These are phyloP conservation scores for Cybosia mesomella DNA, from an alignment of 2,888 invertebrate species.

Conservation along the genomic window DNA sequence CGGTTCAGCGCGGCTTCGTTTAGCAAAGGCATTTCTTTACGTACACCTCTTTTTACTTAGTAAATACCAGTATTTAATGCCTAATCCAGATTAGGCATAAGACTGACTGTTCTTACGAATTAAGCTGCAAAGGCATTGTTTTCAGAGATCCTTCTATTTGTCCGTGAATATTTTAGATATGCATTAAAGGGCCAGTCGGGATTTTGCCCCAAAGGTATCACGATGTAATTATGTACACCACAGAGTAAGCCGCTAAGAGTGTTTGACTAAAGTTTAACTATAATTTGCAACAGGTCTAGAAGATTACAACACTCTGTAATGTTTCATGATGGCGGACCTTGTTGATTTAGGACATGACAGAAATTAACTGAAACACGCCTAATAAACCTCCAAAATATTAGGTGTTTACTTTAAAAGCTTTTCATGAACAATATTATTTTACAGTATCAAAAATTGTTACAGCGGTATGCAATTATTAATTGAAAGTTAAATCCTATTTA, in stretches of 20 bases:
- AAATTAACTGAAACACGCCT: constrained; percentile 69
- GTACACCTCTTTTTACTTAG: constrained; percentile 74
- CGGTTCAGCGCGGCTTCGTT: constrained; percentile 54
- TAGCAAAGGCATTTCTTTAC: constrained; percentile 61
- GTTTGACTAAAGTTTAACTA: constrained; percentile 79
- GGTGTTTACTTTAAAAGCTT: constrained; percentile 30
- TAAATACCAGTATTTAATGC: no score
- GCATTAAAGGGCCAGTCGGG: constrained; percentile 28
- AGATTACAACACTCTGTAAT: constrained; percentile 78
- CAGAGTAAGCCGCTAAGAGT: constrained; percentile 64
- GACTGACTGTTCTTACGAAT: constrained; percentile 57
- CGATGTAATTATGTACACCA: constrained; percentile 46
- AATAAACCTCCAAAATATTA: constrained; percentile 57
- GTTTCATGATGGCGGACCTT: constrained; percentile 68
- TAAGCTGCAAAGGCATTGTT: constrained; percentile 58
- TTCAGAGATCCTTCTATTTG: constrained; percentile 29
- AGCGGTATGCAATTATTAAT: constrained; percentile 55
- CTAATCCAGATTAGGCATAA: constrained; percentile 62
- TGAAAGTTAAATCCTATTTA: constrained; percentile 57
- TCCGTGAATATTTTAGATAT: constrained; percentile 26
- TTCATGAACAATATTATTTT: constrained; percentile 28
- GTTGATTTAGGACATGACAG: constrained; percentile 82
- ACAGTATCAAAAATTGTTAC: constrained; percentile 38
- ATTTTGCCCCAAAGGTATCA: constrained; percentile 36
- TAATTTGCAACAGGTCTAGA: constrained; percentile 80